These are phyloP conservation scores for Steatocranus sp. DNA, from an alignment of 2,797 vertebrate genomes.

Conservation along the genomic window DNA sequence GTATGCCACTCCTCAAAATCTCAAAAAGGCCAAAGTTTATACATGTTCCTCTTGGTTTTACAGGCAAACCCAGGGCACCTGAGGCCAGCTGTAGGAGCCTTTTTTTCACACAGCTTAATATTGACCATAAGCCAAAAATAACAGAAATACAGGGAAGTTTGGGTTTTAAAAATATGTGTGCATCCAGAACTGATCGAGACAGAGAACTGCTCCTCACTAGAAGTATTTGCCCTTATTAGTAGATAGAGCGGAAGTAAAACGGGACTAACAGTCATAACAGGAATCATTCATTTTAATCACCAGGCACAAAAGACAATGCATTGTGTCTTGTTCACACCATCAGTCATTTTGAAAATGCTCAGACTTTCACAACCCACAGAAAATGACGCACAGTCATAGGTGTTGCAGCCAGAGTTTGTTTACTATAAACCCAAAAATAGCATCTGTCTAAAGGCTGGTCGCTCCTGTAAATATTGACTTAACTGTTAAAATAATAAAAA, in stretches of 20 bases:
- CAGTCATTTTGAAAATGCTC: slow-evolving; percentile 41
- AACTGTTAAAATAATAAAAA: neutral
- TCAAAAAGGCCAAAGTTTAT: neutral
- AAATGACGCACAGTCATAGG: slow-evolving; percentile 3
- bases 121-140: neutral
- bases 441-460: neutral
- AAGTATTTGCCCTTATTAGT: slow-evolving; percentile 30
- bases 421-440: neutral
- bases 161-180: neutral
- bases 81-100: neutral
- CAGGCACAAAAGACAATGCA: slow-evolving; percentile 51
- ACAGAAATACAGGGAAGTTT: neutral
- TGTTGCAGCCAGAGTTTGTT: neutral
- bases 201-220: slow-evolving; percentile 15
- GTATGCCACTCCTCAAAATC: neutral
- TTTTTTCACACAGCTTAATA: neutral
- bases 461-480: neutral
- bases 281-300: slow-evolving; percentile 70
- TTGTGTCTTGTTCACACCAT: slow-evolving; percentile 41
- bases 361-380: slow-evolving; percentile 41
- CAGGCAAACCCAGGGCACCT: neutral
- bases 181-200: neutral
- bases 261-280: slow-evolving; percentile 55
- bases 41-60: neutral
- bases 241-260: slow-evolving; percentile 47